Conservation (phyloP, 2,888 invertebrate species). For the Alsophila aescularia region DNA sequence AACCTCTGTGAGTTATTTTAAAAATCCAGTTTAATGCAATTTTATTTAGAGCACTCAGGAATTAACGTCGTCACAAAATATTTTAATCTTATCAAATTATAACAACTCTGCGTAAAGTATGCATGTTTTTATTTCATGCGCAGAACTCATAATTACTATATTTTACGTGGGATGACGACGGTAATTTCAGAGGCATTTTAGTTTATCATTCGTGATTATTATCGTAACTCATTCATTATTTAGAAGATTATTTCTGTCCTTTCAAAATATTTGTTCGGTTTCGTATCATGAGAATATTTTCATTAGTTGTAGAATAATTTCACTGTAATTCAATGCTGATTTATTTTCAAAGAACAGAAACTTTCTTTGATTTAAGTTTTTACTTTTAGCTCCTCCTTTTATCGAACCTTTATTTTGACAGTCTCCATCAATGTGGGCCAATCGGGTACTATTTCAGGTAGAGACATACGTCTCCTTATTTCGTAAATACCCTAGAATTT, state of each 20-base stretch:
- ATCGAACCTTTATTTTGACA: conserved; percentile 88
- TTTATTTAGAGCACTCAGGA: conserved; percentile 70
- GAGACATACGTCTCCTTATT: conserved; percentile 87
- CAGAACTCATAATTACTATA: background rate
- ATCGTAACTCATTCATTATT: conserved; percentile 65
- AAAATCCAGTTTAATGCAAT: conserved; percentile 72
- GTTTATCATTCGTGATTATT: conserved; percentile 65
- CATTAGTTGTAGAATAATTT: background rate
- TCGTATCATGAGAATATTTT: background rate
- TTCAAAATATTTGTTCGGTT: conserved; percentile 47
- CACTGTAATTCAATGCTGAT: background rate
- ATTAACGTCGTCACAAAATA: conserved; percentile 43
- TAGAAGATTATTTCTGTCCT: conserved; percentile 63
- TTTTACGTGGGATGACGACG: conserved; percentile 45
- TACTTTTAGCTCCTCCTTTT: conserved; percentile 69
- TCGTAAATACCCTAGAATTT: conserved; percentile 88
- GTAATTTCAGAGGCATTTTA: conserved; percentile 58
- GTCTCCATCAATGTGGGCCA: conserved; percentile 89
- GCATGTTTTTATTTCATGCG: background rate
- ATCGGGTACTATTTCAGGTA: conserved; percentile 90
- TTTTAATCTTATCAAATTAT: conserved; percentile 7
- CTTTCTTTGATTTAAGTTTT: conserved; percentile 50
- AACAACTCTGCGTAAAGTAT: background rate
- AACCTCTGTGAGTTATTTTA: conserved; percentile 74
- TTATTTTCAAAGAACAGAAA: conserved; percentile 59